These are phyloP conservation scores for Eleginops maclovinus DNA, from an alignment of 2,113 vertebrate genomes.

Conservation along the genomic window DNA sequence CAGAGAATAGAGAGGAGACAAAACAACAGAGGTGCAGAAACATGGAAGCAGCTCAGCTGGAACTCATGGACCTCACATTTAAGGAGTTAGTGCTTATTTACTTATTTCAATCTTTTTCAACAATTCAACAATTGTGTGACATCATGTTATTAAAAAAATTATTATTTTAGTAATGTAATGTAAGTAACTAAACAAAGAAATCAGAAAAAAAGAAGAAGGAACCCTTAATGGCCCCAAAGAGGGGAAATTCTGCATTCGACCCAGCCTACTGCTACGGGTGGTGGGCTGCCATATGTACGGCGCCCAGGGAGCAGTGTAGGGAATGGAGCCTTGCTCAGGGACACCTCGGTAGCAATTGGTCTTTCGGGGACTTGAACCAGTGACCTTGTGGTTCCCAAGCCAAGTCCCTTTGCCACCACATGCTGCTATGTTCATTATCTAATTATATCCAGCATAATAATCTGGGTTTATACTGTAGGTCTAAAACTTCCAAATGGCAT, in stretches of 20 bases:
- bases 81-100: neutral
- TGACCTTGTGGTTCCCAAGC: too few species aligned
- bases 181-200: neutral
- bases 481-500: too few species aligned
- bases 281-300: too few species aligned
- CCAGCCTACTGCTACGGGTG: too few species aligned
- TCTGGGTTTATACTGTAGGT: neutral
- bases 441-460: neutral
- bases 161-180: neutral
- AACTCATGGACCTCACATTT: neutral
- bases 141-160: neutral
- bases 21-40: neutral
- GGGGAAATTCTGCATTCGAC: too few species aligned
- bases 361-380: too few species aligned
- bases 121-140: neutral
- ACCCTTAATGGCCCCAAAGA: too few species aligned
- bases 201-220: too few species aligned
- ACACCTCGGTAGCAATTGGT: too few species aligned
- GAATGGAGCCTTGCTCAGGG: too few species aligned
- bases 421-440: neutral
- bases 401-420: too few species aligned
- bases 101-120: neutral
- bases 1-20: conserved; percentile 53
- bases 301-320: too few species aligned
- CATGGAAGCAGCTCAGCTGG: neutral